Evolutionary conservation across 2,888 invertebrate genomes (phyloP), one percentile per base, ranked within the genome.

Genomic region (Cetonia aurata): DNA sequence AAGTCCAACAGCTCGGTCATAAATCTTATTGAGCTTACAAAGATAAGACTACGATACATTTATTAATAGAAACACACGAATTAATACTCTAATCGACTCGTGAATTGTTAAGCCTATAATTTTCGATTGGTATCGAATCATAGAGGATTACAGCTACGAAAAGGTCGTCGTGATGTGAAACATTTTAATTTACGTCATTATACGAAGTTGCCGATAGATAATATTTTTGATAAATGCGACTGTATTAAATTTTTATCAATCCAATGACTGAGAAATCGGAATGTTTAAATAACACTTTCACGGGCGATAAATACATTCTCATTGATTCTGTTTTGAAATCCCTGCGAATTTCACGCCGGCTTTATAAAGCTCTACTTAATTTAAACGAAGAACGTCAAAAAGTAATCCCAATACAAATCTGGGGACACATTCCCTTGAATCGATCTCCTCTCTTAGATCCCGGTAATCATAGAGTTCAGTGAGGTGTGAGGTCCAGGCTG

Each of bases 401-500:
- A 57, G 12, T 57, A 57, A 57, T 57, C 42, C 42, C 0, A 41
- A 57, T 57, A 41, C 56, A 57, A 57, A 57, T 57, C 56, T 13
- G n/a, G 6, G 19, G 13, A 48, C 31, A 37, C 37, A 73, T 75
- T 72, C 62, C 75, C 73, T 42, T 53, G 69, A 75, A 75, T 74
- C 76, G 74, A 76, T 76, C 72, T 76, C 69, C 70, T 67, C 69
- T 67, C 68, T 56, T 68, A 77, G 76, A 76, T 74, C 75, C 75
- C 65, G 74, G 75, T 73, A 76, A 76, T 77, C 74, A 75, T 59
- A 70, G 73, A 72, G 72, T 62, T 74, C 77, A 77, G 71, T 75
- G 77, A 78, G 78, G 78, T 78, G 78, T 77, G 75, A 77, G 73
- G 67, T 72, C 71, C 71, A 69, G 72, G 73, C 17, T 42, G n/a